Conservation (phyloP, 2,113 vertebrate species). For the Peromyscus leucopus region DNA sequence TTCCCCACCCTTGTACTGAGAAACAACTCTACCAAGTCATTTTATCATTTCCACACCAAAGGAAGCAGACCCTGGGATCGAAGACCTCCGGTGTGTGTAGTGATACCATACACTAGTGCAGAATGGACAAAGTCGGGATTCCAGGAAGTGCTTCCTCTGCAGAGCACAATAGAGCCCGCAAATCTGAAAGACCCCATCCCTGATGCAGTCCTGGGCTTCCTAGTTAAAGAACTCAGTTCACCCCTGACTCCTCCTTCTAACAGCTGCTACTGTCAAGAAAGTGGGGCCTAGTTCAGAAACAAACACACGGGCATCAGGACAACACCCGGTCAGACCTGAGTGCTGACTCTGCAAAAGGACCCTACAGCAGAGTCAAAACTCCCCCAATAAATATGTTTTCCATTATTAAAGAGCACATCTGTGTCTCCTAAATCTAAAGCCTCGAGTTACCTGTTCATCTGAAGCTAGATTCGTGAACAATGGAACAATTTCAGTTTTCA, state of each 20-base stretch:
- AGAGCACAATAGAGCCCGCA: neutral
- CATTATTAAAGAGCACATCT: neutral
- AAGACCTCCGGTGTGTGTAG: neutral
- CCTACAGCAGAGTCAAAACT: slow-evolving; percentile 25
- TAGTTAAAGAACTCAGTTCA: slow-evolving; percentile 50
- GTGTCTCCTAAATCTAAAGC: neutral
- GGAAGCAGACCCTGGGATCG: neutral
- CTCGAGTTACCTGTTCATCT: slow-evolving; percentile 92
- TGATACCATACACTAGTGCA: neutral
- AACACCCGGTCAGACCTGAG: slow-evolving; percentile 26
- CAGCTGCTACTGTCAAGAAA: slow-evolving; percentile 38
- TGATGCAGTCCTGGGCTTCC: slow-evolving; percentile 7
- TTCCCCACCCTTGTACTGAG: neutral
- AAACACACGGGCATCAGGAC: neutral
- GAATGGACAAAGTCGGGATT: slow-evolving; percentile 35
- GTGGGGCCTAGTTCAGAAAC: slow-evolving; percentile 29
- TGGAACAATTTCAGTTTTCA: slow-evolving; percentile 95
- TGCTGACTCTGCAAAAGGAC: slow-evolving; percentile 45
- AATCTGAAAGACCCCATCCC: neutral
- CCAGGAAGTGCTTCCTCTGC: slow-evolving; percentile 4
- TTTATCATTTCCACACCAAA: slow-evolving; percentile 37
- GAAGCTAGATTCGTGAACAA: slow-evolving; percentile 94
- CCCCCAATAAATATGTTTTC: slow-evolving; percentile 9
- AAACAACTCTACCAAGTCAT: neutral
- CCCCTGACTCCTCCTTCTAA: slow-evolving; percentile 13